phyloP scores from a whole-genome alignment of 2,113 vertebrate genomes.

The Canis aureus region DNA sequence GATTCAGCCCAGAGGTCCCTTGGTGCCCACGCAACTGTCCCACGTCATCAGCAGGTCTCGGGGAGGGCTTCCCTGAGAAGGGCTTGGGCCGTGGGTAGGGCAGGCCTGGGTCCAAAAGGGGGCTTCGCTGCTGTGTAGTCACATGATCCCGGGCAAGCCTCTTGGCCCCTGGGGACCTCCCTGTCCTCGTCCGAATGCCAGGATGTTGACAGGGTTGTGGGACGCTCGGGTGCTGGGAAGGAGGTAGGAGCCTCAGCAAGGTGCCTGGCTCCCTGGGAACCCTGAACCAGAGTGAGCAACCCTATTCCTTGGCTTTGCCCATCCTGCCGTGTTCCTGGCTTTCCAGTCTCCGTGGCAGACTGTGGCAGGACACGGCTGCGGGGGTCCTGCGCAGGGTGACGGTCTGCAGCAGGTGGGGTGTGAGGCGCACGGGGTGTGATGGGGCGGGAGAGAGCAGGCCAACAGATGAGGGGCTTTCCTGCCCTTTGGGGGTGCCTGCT shows the following conservation, averaged over 20 bases:
- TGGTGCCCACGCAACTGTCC: accelerated
- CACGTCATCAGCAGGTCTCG: too few relatives aligned
- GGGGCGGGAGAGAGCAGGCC: neutral
- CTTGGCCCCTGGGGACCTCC: too few relatives aligned
- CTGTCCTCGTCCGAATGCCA: neutral
- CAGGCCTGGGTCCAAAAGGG: neutral
- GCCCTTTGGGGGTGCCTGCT: accelerated
- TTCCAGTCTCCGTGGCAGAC: neutral
- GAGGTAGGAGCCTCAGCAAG: neutral
- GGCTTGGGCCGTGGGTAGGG: accelerated
- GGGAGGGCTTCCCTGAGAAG: neutral
- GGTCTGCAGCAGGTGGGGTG: neutral
- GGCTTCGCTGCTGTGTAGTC: neutral
- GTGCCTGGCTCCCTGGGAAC: neutral
- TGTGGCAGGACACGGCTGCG: accelerated
- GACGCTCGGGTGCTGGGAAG: neutral
- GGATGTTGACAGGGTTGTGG: too few relatives aligned
- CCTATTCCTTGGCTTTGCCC: neutral
- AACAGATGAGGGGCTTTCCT: neutral
- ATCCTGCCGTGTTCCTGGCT: neutral
- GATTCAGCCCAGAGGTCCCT: too few relatives aligned
- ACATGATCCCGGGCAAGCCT: neutral
- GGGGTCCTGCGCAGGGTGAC: neutral
- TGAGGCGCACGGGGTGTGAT: neutral
- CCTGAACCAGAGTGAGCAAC: neutral